phyloP scores from a whole-genome alignment of 2,888 invertebrate genomes.

The Pardosa pseudoannulata region DNA sequence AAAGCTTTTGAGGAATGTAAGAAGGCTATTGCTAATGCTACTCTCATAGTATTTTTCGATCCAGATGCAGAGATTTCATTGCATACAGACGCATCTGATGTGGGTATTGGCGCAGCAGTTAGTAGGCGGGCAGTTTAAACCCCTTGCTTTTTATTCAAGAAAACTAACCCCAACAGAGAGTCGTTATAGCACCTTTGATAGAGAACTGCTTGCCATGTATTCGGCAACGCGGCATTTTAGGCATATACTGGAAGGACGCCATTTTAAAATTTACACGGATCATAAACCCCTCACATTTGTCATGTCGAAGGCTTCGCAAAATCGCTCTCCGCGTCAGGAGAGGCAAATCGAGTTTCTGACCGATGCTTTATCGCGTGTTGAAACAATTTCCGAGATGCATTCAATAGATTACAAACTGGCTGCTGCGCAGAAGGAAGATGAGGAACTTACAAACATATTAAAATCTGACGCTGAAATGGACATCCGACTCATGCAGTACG shows the following conservation, averaged over 20 bases:
- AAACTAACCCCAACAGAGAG: constrained; percentile 25
- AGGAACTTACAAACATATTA: too few species aligned
- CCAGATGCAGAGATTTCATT: too few species aligned
- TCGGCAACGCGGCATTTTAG: constrained; percentile 73
- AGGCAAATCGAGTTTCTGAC: too few species aligned
- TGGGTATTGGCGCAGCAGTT: not conserved
- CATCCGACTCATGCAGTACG: too few species aligned
- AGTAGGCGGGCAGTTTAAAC: constrained; percentile 60
- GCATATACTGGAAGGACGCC: constrained; percentile 71
- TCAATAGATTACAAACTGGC: too few species aligned
- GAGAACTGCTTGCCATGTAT: constrained; percentile 75
- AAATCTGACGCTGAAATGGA: too few species aligned
- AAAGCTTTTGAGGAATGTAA: constrained; percentile 36
- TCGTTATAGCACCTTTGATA: constrained; percentile 64
- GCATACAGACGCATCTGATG: not conserved
- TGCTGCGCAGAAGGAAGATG: too few species aligned
- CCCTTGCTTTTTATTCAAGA: constrained; percentile 35
- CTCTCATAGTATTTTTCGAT: too few species aligned
- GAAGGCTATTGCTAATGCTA: constrained; percentile 23
- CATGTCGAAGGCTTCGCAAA: too few species aligned
- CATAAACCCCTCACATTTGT: constrained; percentile 73
- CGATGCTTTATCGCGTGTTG: too few species aligned
- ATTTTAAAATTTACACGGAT: constrained; percentile 42
- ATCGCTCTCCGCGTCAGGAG: too few species aligned
- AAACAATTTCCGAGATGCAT: too few species aligned